Conservation (phyloP, 2,797 vertebrate species). For the Muscicapa striata region DNA sequence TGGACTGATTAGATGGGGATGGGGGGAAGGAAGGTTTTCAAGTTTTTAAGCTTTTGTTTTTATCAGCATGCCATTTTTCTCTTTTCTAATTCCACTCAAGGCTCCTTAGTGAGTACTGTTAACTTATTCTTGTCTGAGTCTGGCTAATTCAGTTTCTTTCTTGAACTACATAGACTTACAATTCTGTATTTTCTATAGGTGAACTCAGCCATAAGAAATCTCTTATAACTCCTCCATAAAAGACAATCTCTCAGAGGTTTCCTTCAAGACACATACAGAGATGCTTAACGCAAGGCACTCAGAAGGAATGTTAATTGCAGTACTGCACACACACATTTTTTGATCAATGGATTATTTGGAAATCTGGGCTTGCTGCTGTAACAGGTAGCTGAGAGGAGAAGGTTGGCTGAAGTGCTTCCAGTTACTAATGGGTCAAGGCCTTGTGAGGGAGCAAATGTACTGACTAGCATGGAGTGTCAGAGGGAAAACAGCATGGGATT, state of each 20-base stretch:
- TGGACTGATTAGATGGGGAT: background rate
- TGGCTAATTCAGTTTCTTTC: constrained; percentile 73
- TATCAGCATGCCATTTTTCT: constrained; percentile 55
- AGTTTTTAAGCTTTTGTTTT: constrained; percentile 59
- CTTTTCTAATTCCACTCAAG: constrained; percentile 74
- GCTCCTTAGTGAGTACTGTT: constrained; percentile 69
- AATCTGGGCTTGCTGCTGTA: background rate
- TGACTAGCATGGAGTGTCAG: background rate
- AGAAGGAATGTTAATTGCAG: constrained; percentile 71
- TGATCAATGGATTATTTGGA: constrained; percentile 11
- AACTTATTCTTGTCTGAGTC: constrained; percentile 74
- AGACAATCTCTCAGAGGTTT: constrained; percentile 68
- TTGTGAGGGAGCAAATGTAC: background rate
- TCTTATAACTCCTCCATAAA: constrained; percentile 72
- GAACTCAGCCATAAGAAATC: constrained; percentile 82
- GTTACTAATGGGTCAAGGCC: background rate
- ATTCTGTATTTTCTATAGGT: constrained; percentile 80
- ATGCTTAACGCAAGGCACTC: constrained; percentile 38
- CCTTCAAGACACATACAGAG: constrained; percentile 65
- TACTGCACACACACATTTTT: constrained; percentile 6
- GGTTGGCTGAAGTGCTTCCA: background rate
- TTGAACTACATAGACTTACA: constrained; percentile 75
- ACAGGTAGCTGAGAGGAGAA: constrained; percentile 26
- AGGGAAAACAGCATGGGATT: background rate
- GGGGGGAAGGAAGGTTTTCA: constrained; percentile 43